Base-by-base conservation (phyloP, 2,113 vertebrate species). In the Carettochelys insculpta region DNA sequence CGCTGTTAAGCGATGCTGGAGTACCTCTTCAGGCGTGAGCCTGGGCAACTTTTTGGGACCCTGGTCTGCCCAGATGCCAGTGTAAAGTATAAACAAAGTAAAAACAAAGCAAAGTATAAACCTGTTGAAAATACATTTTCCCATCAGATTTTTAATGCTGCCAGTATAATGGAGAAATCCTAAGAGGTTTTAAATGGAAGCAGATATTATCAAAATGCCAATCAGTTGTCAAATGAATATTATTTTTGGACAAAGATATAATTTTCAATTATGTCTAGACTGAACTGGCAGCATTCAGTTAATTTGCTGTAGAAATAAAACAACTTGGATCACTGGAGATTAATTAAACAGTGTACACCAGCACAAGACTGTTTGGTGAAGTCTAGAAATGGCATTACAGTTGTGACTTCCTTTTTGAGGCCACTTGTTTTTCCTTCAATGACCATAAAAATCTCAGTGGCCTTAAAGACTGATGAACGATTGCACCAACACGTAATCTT, bases 271-370 rank as follows among this genome's bases (percentile, higher is more conserved):
- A 51, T 80, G 43, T 86, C 53, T 87, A 61, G 87, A 50, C 43
- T 61, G 73, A 95, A 90, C 50, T 77, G 88, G 61, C 88, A 83
- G 17, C 91, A 96, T 92, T 93, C 80, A 95, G 73, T 94, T 87
- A 82, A 61, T 20, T 76, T 82, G 80, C 89, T 93, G 82, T 5
- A 88, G 41, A 68, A 71, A 93, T 90, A 92, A 93, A 86, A 0
- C 45, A 93, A 86, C 88, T 81, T 94, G 94, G 38, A 54, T 96
- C 47, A 58, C 78, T 68, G 48, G 88, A 76, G 88, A 82, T 81
- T 92, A 95, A 90, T 83, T 94, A 88, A 65, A 34, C 83, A 89
- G 48, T 82, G 45, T 48, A 22, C 25, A 11, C 89, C 94, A 93
- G 80, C 77, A 87, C 52, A 73, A 92, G 29, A 92, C 34, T 38